These are phyloP conservation scores for Antheraea pernyi DNA, from an alignment of 1,140 invertebrate species.

Conservation along the genomic window DNA sequence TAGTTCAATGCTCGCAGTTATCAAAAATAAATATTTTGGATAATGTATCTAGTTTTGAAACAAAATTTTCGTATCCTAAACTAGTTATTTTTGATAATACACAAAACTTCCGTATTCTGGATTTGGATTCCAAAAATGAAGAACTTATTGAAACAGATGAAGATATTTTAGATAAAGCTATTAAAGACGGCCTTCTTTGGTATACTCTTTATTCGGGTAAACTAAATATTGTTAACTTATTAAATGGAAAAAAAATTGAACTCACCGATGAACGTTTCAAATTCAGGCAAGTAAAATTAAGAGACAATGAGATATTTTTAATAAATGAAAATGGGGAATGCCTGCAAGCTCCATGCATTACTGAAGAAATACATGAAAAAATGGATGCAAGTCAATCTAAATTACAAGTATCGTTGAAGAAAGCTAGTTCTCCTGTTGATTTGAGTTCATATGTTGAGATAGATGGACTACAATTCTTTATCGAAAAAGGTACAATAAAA, in stretches of 20 bases:
- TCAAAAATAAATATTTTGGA: constrained; percentile 8
- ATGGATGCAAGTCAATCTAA: constrained; percentile 33
- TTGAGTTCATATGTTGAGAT: constrained; percentile 8
- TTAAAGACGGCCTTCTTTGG: constrained; percentile 53
- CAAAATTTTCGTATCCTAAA: constrained; percentile 47
- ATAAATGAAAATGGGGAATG: constrained; percentile 61
- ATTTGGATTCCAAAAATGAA: constrained; percentile 30
- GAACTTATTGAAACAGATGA: constrained; percentile 28
- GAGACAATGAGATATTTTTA: constrained; percentile 40
- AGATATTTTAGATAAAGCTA: constrained; percentile 40
- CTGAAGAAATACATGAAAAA: constrained; percentile 36
- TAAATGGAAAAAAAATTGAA: constrained; percentile 32
- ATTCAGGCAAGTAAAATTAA: constrained; percentile 37
- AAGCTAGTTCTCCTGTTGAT: constrained; percentile 20
- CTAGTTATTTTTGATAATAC: constrained; percentile 50
- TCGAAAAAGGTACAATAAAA: constrained; percentile 37
- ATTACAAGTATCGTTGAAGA: constrained; percentile 40
- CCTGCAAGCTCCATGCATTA: constrained; percentile 30
- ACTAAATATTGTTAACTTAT: constrained; percentile 42
- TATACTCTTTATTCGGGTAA: constrained; percentile 48
- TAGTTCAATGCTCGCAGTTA: constrained; percentile 13
- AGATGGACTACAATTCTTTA: constrained; percentile 39
- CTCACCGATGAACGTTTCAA: constrained; percentile 48
- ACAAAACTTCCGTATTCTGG: constrained; percentile 32
- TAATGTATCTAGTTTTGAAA: constrained; percentile 24